Percentiles rank a stretch among this genome's conserved stretches.
Evolutionary conservation across 53 echinoderm and acorn worm genomes (phyloP).

Genomic region (Apostichopus leukothele): DNA sequence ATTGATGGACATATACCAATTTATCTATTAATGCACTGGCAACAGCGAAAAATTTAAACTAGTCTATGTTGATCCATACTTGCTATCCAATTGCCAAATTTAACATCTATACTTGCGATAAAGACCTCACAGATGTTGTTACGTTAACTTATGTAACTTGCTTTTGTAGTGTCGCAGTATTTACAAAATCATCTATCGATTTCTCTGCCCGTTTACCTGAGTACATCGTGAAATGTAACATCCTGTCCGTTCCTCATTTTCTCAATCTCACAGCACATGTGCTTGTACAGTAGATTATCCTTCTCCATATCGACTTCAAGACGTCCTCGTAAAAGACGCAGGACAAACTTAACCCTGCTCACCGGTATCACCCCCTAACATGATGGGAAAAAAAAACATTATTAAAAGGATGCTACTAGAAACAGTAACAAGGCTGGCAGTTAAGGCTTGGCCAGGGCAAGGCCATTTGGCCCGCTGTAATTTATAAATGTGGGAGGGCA

Average conservation of each 20-base stretch:
- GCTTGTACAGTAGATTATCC: constrained; percentile 88
- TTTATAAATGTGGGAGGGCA: no score
- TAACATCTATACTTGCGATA: no score
- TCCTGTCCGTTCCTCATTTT: constrained; percentile 98
- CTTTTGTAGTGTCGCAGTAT: neutral
- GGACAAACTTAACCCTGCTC: constrained; percentile 92
- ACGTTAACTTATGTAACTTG: neutral
- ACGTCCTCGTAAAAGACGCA: constrained; percentile 84
- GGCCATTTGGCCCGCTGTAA: no score
- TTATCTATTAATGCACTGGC: no score
- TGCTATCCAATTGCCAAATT: no score
- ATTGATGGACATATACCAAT: no score
- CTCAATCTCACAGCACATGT: constrained; percentile 99
- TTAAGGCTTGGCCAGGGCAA: no score
- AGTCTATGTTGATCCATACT: no score
- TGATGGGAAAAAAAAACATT: no score
- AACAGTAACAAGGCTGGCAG: no score
- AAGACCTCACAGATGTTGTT: neutral
- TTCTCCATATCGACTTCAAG: constrained; percentile 98
- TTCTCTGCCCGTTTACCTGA: constrained; percentile 61
- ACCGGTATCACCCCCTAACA: constrained; percentile 95
- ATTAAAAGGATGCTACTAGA: no score
- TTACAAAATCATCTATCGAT: neutral
- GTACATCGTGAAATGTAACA: constrained; percentile 97
- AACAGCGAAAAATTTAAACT: no score